Evolutionary conservation across 2,113 vertebrate genomes (phyloP).

Genomic region (Argyrosomus japonicus): DNA sequence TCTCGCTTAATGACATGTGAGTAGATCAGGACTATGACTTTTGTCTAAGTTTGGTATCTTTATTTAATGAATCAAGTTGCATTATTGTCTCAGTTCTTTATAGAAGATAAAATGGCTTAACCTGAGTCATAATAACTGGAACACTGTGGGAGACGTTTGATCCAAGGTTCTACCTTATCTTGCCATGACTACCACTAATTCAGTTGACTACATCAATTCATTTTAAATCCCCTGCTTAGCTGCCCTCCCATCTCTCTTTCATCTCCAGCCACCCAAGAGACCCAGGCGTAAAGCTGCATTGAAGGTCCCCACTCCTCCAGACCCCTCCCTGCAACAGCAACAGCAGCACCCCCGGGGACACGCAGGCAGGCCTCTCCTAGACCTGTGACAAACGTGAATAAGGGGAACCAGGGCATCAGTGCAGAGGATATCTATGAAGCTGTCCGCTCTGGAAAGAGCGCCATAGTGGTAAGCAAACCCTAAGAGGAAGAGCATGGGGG

Average conservation of each 20-base stretch:
- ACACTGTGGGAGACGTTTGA: slow-evolving; percentile 17
- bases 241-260: slow-evolving; percentile 60
- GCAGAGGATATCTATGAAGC: slow-evolving; percentile 86
- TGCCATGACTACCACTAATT: slow-evolving; percentile 21
- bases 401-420: slow-evolving; percentile 29
- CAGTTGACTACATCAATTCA: slow-evolving; percentile 39
- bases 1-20: neutral
- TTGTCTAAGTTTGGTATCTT: neutral
- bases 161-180: slow-evolving; percentile 11
- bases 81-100: neutral
- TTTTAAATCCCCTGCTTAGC: slow-evolving; percentile 34
- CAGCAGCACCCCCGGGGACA: slow-evolving; percentile 21
- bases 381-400: slow-evolving; percentile 1
- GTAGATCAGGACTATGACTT: neutral
- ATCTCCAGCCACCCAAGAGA: slow-evolving; percentile 77
- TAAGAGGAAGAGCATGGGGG: slow-evolving; percentile 1
- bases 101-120: slow-evolving; percentile 17
- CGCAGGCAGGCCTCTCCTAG: slow-evolving; percentile 35
- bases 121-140: neutral
- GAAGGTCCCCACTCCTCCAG: slow-evolving; percentile 28
- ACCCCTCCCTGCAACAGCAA: slow-evolving; percentile 17
- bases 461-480: slow-evolving; percentile 85
- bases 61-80: neutral
- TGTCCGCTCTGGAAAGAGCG: slow-evolving; percentile 83
- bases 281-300: slow-evolving; percentile 49